Base-by-base conservation (phyloP, 2,113 vertebrate species). In the Hystrix brachyura region DNA sequence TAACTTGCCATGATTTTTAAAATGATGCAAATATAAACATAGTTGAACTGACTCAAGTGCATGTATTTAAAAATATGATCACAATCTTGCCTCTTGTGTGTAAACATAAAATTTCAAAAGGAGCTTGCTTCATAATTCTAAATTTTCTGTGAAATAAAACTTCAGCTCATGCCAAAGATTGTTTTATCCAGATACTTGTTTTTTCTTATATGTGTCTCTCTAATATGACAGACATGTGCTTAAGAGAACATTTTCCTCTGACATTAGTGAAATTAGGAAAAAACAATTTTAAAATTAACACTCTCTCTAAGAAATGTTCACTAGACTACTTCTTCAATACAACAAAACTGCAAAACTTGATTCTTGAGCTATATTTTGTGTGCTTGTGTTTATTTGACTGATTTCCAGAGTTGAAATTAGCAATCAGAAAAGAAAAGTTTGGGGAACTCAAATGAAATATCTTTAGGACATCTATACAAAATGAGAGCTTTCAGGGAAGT, bases 361-460 rank as follows among this genome's bases (percentile, higher is more conserved):
- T 96, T 96, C 57, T 94, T 92, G 78, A 92, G 34, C 80, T 94
- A 8, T 59, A 72, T 93, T 91, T 88, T 92, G 8, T 88, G 53
- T 91, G 15, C 93, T 97, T 97, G 43, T 97, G 88, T 97, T 96
- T 98, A 94, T 90, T 85, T 95, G 95, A 95, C 94, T 98, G 84
- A 96, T 94, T 95, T 98, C 90, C 96, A 97, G 71, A 96, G 46
- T 85, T 95, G 62, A 98, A 97, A 94, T 98, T 91, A 97, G 94
- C 85, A 97, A 97, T 97, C 95, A 98, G 93, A 93, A 97, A 96
- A 94, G 93, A 95, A 89, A 94, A 95, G 34, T 91, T 89, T 94
- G 94, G 92, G 94, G 46, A 96, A 78, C 23, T 95, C 72, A 94
- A 93, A 92, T 69, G 94, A 97, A 97, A 95, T 97, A 96, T 97